A percentile compares a stretch with the other conserved stretches of the same genome.
Evolutionary conservation across 2,888 invertebrate genomes (phyloP).

Genomic region (Agrenia bidenticulata): DNA sequence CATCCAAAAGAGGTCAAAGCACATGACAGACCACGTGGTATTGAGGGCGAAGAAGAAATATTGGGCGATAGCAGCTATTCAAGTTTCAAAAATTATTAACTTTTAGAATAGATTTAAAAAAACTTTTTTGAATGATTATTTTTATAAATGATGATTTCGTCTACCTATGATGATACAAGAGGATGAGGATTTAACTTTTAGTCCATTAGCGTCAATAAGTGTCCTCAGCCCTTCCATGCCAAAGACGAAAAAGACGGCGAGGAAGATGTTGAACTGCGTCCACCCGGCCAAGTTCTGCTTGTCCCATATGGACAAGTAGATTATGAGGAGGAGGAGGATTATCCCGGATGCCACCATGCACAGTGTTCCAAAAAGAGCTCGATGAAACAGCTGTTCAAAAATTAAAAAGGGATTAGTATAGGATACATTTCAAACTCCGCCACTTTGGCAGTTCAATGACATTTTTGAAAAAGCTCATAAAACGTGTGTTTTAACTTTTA

Average conservation of each 20-base stretch:
- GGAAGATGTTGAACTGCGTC: conserved; percentile 42
- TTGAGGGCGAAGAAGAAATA: conserved; percentile 45
- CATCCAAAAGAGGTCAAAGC: conserved; percentile 44
- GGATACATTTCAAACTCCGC: too few species aligned
- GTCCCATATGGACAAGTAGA: conserved; percentile 38
- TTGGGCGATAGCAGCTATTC: conserved; percentile 40
- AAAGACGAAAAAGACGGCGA: conserved; percentile 39
- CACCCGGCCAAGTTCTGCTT: conserved; percentile 41
- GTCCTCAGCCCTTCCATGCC: conserved; percentile 43
- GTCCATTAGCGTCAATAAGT: conserved; percentile 27
- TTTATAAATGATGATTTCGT: background rate
- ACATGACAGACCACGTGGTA: conserved; percentile 43
- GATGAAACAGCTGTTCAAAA: conserved; percentile 33
- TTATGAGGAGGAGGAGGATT: conserved; percentile 31
- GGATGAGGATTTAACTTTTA: conserved; percentile 24
- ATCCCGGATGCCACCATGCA: conserved; percentile 33
- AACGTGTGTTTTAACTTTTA: background rate
- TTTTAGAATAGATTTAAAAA: background rate
- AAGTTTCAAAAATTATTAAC: background rate
- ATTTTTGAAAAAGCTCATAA: background rate
- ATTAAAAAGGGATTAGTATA: background rate
- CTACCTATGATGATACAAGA: conserved; percentile 39
- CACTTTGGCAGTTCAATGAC: too few species aligned
- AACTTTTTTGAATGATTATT: background rate
- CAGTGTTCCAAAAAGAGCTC: conserved; percentile 36